Evolutionary conservation across 2,113 vertebrate species (phyloP).

Genomic region (Nannobrachium achirus): DNA sequence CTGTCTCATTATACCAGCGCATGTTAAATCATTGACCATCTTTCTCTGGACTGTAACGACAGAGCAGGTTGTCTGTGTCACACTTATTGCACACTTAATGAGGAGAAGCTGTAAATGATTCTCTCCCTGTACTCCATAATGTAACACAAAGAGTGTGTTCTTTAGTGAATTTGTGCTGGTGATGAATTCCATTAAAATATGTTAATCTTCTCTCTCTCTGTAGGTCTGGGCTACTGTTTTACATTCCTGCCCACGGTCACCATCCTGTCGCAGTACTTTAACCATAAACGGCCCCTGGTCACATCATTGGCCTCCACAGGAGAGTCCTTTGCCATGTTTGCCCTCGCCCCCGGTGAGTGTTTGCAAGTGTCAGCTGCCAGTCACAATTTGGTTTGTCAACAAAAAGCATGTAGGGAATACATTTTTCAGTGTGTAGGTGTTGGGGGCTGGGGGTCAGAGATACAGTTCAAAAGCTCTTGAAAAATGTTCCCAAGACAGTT

Average conservation of each 20-base stretch:
- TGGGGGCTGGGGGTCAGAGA: too few species aligned
- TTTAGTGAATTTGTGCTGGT: not conserved
- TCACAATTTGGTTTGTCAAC: not conserved
- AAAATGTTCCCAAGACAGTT: not conserved
- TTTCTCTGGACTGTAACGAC: too few species aligned
- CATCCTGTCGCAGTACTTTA: constrained; percentile 95
- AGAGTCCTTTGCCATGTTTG: constrained; percentile 92
- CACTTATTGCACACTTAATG: too few species aligned
- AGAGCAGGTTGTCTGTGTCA: too few species aligned
- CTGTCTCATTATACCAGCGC: not conserved
- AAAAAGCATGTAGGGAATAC: not conserved
- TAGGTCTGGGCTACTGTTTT: constrained; percentile 94
- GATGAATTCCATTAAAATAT: not conserved
- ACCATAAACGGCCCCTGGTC: constrained; percentile 87
- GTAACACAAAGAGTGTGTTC: not conserved
- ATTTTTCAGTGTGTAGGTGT: too few species aligned
- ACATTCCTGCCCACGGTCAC: constrained; percentile 95
- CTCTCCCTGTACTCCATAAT: too few species aligned
- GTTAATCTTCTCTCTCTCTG: constrained; percentile 29
- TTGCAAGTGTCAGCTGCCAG: not conserved
- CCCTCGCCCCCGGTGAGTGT: constrained; percentile 89
- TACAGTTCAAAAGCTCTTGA: not conserved
- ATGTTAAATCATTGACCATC: too few species aligned
- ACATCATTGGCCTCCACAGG: constrained; percentile 92
- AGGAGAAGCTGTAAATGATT: too few species aligned